These are phyloP conservation scores for Lepidotrigona ventralis DNA, from an alignment of 1,140 invertebrate species.

Conservation along the genomic window DNA sequence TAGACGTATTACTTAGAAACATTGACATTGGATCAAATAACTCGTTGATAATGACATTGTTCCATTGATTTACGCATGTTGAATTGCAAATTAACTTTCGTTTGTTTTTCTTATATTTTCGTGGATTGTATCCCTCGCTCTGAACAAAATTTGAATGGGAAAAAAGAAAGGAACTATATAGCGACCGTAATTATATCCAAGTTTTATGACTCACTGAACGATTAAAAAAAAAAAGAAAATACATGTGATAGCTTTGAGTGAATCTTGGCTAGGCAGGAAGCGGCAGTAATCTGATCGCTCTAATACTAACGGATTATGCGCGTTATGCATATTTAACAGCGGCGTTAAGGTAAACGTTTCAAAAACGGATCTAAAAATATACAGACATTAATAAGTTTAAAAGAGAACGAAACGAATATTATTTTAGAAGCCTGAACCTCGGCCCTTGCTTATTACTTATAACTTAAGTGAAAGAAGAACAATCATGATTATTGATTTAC, in stretches of 20 bases:
- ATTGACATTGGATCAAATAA: not conserved
- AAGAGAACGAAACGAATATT: not conserved
- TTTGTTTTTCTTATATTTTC: slow-evolving; percentile 35
- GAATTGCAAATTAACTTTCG: slow-evolving; percentile 42
- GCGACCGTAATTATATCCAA: slow-evolving; percentile 8
- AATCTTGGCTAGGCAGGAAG: slow-evolving; percentile 33
- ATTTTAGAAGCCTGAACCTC: slow-evolving; percentile 49
- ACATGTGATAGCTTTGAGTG: slow-evolving; percentile 49
- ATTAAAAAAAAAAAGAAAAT: slow-evolving; percentile 13
- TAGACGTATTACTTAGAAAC: slow-evolving; percentile 7
- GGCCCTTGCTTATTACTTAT: slow-evolving; percentile 41
- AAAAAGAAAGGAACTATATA: not conserved
- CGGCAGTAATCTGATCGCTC: slow-evolving; percentile 4
- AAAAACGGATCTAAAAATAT: slow-evolving; percentile 10
- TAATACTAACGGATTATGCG: slow-evolving; percentile 32
- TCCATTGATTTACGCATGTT: slow-evolving; percentile 33
- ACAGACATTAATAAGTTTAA: not conserved
- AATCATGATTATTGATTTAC: not conserved
- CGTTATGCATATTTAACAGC: slow-evolving; percentile 33
- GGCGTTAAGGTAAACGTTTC: slow-evolving; percentile 26
- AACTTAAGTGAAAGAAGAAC: not conserved
- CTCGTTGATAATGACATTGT: not conserved
- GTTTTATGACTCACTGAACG: slow-evolving; percentile 35
- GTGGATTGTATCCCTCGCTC: not conserved
- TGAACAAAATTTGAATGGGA: slow-evolving; percentile 19